Base-by-base conservation (phyloP, 53 echinoderm and acorn worm species). In the Echinometra lucunter region DNA sequence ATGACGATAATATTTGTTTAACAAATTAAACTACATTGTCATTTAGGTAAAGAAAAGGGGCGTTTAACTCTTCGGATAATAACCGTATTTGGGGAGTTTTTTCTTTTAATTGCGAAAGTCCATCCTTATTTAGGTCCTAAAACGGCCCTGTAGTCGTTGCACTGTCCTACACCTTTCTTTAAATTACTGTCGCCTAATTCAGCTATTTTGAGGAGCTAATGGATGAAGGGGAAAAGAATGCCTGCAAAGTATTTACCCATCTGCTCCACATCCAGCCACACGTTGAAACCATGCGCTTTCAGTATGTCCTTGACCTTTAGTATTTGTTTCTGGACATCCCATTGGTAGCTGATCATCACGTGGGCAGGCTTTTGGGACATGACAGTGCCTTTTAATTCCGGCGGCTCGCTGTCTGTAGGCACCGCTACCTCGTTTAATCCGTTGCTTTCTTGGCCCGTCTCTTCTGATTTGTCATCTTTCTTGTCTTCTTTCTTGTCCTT, bases 311-410 rank as follows among this genome's bases (percentile, higher is more conserved):
- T 96, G 75, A 97, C 58, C 60, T 66, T 91, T 25, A 97, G 56
- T 67, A 97, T 96, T 75, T 91, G 92, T 57, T 91, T 63, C 92
- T 97, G 97, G 66, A 96, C 96, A 94, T 95, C 97, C 97, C 97
- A 97, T 94, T 97, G 97, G 94, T 97, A 97, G 94, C 97, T 97
- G 74, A 97, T 92, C 97, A 97, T 97, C 95, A 97, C 96, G 95
- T 97, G 97, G 12, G 89, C 93, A 35, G 44, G 15, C 72, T 72
- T 67, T 42, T n/a, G 38, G 37, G 19, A 7, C 2, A 23, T 42
- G 35, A 78, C 35, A 55, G 30, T 34, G 88, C 56, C 9, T 2
- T 88, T 56, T 88, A 4, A 13, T 49, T 88, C 30, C 4, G 30
- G 88, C 12, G 16, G 21, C 16, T 18, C 56, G 15, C 35, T 27